Conservation (phyloP, 2,888 invertebrate species). For the Xanthorhoe spadicearia region DNA sequence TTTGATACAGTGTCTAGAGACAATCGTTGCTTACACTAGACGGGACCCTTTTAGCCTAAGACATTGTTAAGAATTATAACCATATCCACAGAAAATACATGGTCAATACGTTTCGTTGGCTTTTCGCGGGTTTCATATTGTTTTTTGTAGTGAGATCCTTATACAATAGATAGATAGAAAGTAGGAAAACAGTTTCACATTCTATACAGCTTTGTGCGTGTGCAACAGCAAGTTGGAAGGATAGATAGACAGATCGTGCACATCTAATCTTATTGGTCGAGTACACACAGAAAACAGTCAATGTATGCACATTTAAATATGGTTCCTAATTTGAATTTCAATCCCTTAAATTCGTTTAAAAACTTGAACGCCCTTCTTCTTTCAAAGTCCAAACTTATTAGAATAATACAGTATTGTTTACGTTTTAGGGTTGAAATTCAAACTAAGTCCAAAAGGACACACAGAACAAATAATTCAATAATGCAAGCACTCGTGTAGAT, state of each 20-base stretch:
- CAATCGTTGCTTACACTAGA: no score
- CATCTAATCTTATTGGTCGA: slow-evolving; percentile 78
- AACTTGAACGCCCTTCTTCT: background rate
- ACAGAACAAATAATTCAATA: slow-evolving; percentile 63
- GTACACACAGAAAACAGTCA: slow-evolving; percentile 69
- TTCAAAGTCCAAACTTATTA: background rate
- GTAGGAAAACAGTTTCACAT: slow-evolving; percentile 51
- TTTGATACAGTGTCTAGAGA: no score
- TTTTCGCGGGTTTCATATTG: no score
- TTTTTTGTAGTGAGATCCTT: no score
- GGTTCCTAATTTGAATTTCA: slow-evolving; percentile 53
- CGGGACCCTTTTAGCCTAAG: no score
- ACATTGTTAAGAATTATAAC: no score
- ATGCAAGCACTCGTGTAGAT: slow-evolving; percentile 72
- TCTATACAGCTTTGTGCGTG: slow-evolving; percentile 55
- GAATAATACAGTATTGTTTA: background rate
- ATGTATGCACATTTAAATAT: slow-evolving; percentile 61
- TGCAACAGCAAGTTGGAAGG: slow-evolving; percentile 51
- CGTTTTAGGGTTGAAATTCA: slow-evolving; percentile 39
- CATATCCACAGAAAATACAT: no score
- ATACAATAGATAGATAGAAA: no score
- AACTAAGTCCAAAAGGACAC: slow-evolving; percentile 59
- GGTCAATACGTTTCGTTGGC: no score
- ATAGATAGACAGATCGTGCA: slow-evolving; percentile 69
- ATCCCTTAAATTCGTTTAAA: background rate